Conservation (phyloP, 2,797 vertebrate species). For the Coregonus sp. region DNA sequence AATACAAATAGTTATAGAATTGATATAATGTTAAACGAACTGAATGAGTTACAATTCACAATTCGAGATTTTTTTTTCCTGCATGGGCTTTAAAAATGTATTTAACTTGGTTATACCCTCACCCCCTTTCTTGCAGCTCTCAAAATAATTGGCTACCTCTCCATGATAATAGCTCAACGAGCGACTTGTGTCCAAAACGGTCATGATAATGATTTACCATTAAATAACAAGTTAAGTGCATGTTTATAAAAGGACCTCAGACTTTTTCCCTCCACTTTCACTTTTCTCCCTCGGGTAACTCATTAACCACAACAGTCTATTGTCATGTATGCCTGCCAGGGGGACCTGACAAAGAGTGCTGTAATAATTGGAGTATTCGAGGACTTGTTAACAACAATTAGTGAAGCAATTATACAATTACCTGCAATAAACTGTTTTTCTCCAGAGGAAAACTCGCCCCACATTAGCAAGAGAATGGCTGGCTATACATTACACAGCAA, state of each 20-base stretch:
- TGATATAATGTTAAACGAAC: background rate
- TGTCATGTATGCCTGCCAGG: conserved; percentile 69
- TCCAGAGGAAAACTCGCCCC: conserved; percentile 38
- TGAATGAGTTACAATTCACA: background rate
- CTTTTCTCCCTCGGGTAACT: conserved; percentile 73
- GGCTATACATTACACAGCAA: conserved; percentile 31
- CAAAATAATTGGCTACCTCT: conserved; percentile 34
- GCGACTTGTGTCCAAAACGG: conserved; percentile 62
- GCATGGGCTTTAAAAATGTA: conserved; percentile 21
- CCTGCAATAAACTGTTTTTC: conserved; percentile 78
- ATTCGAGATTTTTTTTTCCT: background rate
- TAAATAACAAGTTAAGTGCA: conserved; percentile 73
- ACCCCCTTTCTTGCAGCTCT: conserved; percentile 22
- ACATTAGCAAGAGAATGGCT: conserved; percentile 75
- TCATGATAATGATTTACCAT: conserved; percentile 60
- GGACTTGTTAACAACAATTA: conserved; percentile 84
- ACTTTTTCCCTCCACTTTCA: conserved; percentile 52
- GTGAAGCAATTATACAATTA: conserved; percentile 82
- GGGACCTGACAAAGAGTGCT: conserved; percentile 56
- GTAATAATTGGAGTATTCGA: conserved; percentile 76
- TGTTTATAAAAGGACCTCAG: conserved; percentile 68
- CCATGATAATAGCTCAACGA: conserved; percentile 67
- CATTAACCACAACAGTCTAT: conserved; percentile 73
- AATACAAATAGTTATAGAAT: background rate
- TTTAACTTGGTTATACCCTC: conserved; percentile 20